Base-by-base conservation (phyloP, 2,113 vertebrate genomes). In the Egretta garzetta region DNA sequence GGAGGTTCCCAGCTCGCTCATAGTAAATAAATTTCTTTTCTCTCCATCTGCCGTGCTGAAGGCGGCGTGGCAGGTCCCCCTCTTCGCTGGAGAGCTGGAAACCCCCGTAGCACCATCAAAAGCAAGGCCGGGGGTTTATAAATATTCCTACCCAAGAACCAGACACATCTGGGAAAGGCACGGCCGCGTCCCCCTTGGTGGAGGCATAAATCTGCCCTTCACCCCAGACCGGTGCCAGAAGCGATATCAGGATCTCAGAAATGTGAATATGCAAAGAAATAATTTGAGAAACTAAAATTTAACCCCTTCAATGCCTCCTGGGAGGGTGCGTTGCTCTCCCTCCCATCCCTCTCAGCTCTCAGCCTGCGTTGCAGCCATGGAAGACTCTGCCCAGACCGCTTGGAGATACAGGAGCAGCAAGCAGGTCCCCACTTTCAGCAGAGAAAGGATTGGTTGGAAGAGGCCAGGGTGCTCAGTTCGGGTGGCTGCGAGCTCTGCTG, bases 11-110 rank as follows among this genome's bases (percentile, higher is more conserved):
- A 70, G 70, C 67, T 93, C 8, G 0, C 19, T 89, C 18, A 6
- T 45, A 96, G 94, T 95, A 96, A 97, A 95, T 70, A 96, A 91
- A 95, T 87, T 70, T 91, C 66, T 91, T 60, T 80, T 18, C 56
- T 82, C 84, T 94, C 95, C 95, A 97, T 96, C 95, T 97, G 96
- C 84, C 1, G 0, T 0, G 4, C 86, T 39, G 79, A 43, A 68
- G 63, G 76, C 3, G 2, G 18, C 0, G 0, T 1, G 0, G 28
- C 3, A 4, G 59, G 63, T 77, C 11, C 49, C 45, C 33, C 47
- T 79, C 37, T 45, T 81, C 2, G 1, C 80, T 22, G 39, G 47
- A 85, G 83, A 52, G 71, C 55, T 85, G 67, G 59, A 86, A 96
- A 67, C 72, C 81, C 39, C 71, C 1, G 0, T 5, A 52, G 82